phyloP scores from a whole-genome alignment of 2,888 invertebrate species.

The Ophion slaviceki region DNA sequence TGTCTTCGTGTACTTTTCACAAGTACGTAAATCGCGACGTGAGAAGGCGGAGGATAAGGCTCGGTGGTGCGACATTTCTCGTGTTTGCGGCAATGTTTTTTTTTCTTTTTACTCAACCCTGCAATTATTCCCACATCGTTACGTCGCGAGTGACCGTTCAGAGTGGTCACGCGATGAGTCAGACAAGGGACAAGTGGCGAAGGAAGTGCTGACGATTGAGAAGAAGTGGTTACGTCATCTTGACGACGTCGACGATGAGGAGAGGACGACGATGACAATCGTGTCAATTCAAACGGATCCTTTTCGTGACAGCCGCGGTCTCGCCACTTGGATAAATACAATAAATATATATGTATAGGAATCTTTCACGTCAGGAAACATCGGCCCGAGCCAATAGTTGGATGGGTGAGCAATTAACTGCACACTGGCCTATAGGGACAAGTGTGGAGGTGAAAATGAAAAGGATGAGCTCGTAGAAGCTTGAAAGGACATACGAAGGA shows the following conservation, averaged over 20 bases:
- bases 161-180: slow-evolving; percentile 45
- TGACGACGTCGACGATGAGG: slow-evolving; percentile 14
- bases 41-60: too few species aligned
- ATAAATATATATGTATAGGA: background rate
- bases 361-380: background rate
- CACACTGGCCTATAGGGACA: too few species aligned
- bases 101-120: slow-evolving; percentile 16
- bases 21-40: too few species aligned
- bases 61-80: too few species aligned
- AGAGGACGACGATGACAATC: slow-evolving; percentile 63
- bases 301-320: slow-evolving; percentile 48
- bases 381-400: too few species aligned
- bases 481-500: too few species aligned
- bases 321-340: slow-evolving; percentile 12
- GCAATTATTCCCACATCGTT: slow-evolving; percentile 36
- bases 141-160: slow-evolving; percentile 24
- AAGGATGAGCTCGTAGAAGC: too few species aligned
- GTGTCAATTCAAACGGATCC: slow-evolving; percentile 65
- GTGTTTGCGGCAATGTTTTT: background rate
- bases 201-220: slow-evolving; percentile 71
- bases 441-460: too few species aligned
- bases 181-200: slow-evolving; percentile 57
- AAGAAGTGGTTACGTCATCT: slow-evolving; percentile 74
- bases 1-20: too few species aligned
- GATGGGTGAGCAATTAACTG: background rate